phyloP scores from a whole-genome alignment of 1,140 invertebrate genomes.

The Nautilus pompilius region DNA sequence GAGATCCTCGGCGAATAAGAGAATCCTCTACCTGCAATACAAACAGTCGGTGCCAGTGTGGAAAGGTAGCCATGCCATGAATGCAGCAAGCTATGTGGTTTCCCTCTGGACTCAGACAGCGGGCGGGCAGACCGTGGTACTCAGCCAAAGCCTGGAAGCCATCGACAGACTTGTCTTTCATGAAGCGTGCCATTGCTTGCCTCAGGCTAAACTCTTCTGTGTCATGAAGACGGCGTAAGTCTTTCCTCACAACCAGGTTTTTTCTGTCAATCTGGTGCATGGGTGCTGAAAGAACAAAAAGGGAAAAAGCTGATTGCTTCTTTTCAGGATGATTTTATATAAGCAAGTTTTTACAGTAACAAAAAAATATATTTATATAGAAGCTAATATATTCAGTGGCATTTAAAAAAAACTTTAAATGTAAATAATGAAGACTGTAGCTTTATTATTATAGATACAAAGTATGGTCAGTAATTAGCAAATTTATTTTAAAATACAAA shows the following conservation, averaged over 20 bases:
- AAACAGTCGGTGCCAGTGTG: constrained; percentile 27
- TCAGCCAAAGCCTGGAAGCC: constrained; percentile 24
- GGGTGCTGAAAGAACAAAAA: constrained; percentile 1
- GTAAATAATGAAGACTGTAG: too few species aligned
- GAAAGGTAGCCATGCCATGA: constrained; percentile 22
- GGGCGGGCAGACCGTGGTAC: constrained; percentile 21
- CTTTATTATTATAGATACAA: too few species aligned
- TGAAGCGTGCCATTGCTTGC: constrained; percentile 12
- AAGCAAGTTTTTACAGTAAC: too few species aligned
- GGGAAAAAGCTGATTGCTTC: too few species aligned
- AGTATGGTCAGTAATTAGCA: too few species aligned
- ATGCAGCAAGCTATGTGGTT: constrained; percentile 20
- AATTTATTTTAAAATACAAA: too few species aligned
- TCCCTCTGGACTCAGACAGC: constrained; percentile 17
- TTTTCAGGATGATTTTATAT: too few species aligned
- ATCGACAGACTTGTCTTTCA: constrained; percentile 20
- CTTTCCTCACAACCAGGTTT: constrained; percentile 7
- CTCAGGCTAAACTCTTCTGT: constrained; percentile 15
- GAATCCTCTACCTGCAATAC: constrained; percentile 19
- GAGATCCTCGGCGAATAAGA: constrained; percentile 12
- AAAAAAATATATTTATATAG: too few species aligned
- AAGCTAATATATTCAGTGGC: too few species aligned
- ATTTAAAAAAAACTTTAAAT: too few species aligned
- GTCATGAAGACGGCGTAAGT: constrained; percentile 12
- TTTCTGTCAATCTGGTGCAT: not conserved